Evolutionary conservation across 2,888 invertebrate genomes (phyloP).

Genomic region (Caenorhabditis sp.): DNA sequence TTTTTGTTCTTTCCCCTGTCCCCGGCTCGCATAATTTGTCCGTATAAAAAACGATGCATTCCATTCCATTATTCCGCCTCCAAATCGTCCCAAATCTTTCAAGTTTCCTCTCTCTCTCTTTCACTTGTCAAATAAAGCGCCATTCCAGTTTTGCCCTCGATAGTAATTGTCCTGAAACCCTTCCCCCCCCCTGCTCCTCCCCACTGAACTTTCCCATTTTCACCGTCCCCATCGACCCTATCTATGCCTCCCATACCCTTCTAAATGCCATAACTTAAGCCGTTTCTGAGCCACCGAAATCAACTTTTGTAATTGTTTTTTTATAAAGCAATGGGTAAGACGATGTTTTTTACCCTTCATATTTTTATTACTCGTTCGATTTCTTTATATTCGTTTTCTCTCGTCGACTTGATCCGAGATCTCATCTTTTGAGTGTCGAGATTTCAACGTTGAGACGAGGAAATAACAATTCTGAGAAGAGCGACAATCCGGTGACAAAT

Average conservation of each 20-base stretch:
- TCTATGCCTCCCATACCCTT: background rate
- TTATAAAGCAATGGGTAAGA: too few relatives aligned
- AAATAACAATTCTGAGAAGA: too few relatives aligned
- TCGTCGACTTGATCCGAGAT: too few relatives aligned
- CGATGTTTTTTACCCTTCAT: too few relatives aligned
- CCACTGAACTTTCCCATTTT: background rate
- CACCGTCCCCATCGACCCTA: background rate
- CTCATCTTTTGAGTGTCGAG: too few relatives aligned
- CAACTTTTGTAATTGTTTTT: too few relatives aligned
- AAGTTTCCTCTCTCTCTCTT: background rate
- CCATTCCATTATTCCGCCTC: background rate
- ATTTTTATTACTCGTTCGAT: too few relatives aligned
- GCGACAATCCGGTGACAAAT: too few relatives aligned
- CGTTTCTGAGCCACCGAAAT: background rate
- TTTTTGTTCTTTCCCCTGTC: background rate
- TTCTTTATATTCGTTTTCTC: too few relatives aligned
- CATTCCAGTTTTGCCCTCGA: background rate
- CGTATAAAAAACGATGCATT: background rate
- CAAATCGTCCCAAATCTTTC: background rate
- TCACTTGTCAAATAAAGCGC: slow-evolving; percentile 15
- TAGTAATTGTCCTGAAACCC: background rate
- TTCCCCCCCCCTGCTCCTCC: background rate
- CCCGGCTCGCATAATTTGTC: background rate
- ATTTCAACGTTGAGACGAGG: too few relatives aligned
- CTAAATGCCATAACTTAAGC: too few relatives aligned